phyloP scores from a whole-genome alignment of 2,888 invertebrate species.

The Rhamphomyia laevipes region DNA sequence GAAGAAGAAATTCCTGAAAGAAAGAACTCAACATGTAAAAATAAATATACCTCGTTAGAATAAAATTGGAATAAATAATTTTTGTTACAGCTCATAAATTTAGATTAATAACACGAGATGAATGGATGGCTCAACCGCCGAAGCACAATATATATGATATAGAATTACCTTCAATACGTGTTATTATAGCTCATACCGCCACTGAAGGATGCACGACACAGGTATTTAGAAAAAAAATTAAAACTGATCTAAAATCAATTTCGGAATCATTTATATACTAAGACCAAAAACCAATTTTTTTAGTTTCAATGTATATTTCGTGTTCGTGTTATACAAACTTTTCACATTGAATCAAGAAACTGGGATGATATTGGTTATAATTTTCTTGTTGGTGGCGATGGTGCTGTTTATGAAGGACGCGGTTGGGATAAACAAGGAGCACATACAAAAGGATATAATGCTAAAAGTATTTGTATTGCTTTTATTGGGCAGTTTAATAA shows the following conservation, averaged over 20 bases:
- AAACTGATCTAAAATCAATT: not conserved
- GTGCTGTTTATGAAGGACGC: constrained; percentile 57
- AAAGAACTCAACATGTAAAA: too few relatives aligned
- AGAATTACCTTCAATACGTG: constrained; percentile 42
- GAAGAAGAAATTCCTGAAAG: not conserved
- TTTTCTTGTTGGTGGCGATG: constrained; percentile 68
- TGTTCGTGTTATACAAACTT: constrained; percentile 41
- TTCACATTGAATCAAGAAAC: constrained; percentile 50
- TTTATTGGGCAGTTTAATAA: constrained; percentile 59
- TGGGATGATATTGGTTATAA: constrained; percentile 66
- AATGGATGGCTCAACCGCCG: constrained; percentile 58
- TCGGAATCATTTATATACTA: too few relatives aligned
- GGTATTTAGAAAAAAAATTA: constrained; percentile 27
- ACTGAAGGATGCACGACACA: constrained; percentile 45
- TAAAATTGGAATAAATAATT: not conserved
- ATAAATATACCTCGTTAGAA: too few relatives aligned
- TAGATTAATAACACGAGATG: constrained; percentile 44
- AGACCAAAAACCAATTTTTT: too few relatives aligned
- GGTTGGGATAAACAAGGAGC: constrained; percentile 63
- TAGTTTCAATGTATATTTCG: constrained; percentile 47
- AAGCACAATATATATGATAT: constrained; percentile 32
- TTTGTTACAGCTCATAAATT: constrained; percentile 27
- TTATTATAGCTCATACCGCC: constrained; percentile 55
- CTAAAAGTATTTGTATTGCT: constrained; percentile 53
- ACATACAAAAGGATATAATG: constrained; percentile 55